Evolutionary conservation across 2,888 invertebrate species (phyloP), one percentile per base, ranked within the genome.

Genomic region (Ferrisia virgata): DNA sequence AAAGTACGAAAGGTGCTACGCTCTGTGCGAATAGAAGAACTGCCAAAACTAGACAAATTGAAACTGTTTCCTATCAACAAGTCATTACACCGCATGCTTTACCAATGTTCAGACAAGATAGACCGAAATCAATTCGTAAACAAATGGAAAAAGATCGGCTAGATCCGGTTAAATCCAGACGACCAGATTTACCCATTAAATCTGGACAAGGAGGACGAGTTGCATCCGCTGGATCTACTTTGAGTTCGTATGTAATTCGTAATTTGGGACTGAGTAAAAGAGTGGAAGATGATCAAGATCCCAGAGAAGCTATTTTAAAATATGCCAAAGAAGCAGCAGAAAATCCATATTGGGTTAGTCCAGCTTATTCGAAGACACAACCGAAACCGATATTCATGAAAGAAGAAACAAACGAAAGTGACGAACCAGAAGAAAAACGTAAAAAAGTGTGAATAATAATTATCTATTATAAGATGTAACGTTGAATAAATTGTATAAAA

Each of bases 81-180:
- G 96, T 99, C 64, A 96, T 99, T 11, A 98, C 99, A 0, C 99
- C 98, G 0, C 96, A 98, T 88, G 96, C 99, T 0, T 89, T 99
- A 85, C 99, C 99, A 0, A 90, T 99, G 89, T 99, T 99, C 89
- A 92, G 97, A 40, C 96, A 97, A 88, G 97, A 97, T 86, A 92
- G 96, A 86, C 92, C 97, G 0, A 93, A 96, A 86, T 96, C 96
- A 0, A 94, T 95, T 40, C 93, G 95, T 86, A 97, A 97, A 87
- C 94, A 94, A 87, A 93, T 96, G 92, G 97, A 97, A 87, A 97
- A 96, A 87, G 96, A 96, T 85, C 90, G 98, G 18, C 89, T 96
- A 87, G 96, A 96, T 89, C 96, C 96, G 0, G 91, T 96, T 0
- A 96, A 95, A 87, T 95, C 95, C 0, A 91, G 91, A 76, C 88